A percentile compares a stretch with the other conserved stretches of the same genome.
phyloP scores from a whole-genome alignment of 2,888 invertebrate species.

The Macrostomum cliftonense region DNA sequence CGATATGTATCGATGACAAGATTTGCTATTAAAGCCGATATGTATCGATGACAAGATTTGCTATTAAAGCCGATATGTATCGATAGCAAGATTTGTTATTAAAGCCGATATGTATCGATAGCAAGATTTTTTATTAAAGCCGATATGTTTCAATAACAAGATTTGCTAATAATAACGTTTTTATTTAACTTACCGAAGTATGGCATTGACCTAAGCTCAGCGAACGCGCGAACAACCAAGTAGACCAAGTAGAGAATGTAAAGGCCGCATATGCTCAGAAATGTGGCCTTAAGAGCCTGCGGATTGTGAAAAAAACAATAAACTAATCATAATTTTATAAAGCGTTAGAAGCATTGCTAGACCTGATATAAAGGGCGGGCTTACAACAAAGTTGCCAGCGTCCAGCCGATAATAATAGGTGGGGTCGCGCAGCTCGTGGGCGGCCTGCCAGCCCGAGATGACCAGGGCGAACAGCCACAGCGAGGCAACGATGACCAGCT shows the following conservation, averaged over 20 bases:
- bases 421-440: constrained; percentile 67
- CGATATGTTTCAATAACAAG: neutral
- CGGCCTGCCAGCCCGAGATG: constrained; percentile 70
- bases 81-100: too few species aligned
- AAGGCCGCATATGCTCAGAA: constrained; percentile 39
- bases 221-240: constrained; percentile 69
- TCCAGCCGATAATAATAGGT: constrained; percentile 74
- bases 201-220: constrained; percentile 83
- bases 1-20: too few species aligned
- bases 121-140: too few species aligned
- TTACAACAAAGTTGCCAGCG: constrained; percentile 58
- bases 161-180: neutral
- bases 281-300: too few species aligned
- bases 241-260: constrained; percentile 67
- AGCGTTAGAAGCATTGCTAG: neutral
- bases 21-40: too few species aligned
- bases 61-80: too few species aligned
- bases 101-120: neutral
- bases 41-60: constrained; percentile 1
- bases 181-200: constrained; percentile 87
- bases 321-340: neutral
- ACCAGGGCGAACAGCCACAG: constrained; percentile 70
- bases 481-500: constrained; percentile 62
- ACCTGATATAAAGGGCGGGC: too few species aligned
- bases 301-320: neutral